These are phyloP conservation scores for Sepiola atlantica DNA, from an alignment of 2,888 invertebrate species.

Conservation along the genomic window DNA sequence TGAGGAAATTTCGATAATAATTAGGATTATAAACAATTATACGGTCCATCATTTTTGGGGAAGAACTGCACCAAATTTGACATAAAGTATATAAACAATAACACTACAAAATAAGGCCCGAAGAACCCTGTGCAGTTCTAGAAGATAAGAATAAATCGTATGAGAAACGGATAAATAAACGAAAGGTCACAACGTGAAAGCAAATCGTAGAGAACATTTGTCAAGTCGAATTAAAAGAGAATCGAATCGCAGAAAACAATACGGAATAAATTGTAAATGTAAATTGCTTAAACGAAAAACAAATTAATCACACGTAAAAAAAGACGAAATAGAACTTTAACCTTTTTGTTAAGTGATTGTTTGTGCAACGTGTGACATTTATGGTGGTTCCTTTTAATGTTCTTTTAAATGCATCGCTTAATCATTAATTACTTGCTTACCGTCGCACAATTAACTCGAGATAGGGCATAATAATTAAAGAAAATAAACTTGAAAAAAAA, in stretches of 20 bases:
- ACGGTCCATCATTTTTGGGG: too few species aligned
- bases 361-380: neutral
- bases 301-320: neutral
- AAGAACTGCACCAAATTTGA: too few species aligned
- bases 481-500: neutral
- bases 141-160: neutral
- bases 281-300: neutral
- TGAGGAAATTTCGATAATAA: too few species aligned
- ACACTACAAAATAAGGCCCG: too few species aligned
- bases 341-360: neutral
- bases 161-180: neutral
- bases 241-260: neutral
- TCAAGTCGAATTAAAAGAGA: neutral
- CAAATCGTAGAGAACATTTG: too few species aligned
- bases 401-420: neutral
- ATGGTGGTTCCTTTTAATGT: neutral
- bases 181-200: neutral
- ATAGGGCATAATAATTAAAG: neutral
- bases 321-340: neutral
- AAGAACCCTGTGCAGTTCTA: too few species aligned
- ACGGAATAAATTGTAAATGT: neutral
- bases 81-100: too few species aligned
- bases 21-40: too few species aligned
- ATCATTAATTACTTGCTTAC: neutral
- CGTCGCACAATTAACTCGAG: neutral